Evolutionary conservation across 2,113 vertebrate genomes (phyloP).

Genomic region (Clarias macrocephalus): DNA sequence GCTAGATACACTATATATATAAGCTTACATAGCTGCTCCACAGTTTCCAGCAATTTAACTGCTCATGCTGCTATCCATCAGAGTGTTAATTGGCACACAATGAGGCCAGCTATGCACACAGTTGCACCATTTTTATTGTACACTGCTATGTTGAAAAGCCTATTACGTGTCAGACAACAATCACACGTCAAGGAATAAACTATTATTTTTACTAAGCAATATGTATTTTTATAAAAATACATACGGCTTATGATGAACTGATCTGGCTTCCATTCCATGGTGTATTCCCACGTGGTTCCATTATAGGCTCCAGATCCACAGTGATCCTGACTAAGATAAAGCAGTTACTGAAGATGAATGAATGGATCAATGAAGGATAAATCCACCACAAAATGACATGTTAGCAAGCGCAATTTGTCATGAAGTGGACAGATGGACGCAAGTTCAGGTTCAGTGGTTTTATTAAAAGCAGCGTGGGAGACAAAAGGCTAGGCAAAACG

Average conservation of each 20-base stretch:
- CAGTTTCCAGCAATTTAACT: neutral
- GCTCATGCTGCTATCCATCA: neutral
- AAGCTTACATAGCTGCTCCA: neutral
- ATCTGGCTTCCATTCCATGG: neutral
- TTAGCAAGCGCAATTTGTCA: neutral
- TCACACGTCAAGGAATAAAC: neutral
- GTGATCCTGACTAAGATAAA: neutral
- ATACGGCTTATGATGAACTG: neutral
- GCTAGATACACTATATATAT: neutral
- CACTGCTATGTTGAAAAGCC: neutral
- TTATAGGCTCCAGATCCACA: neutral
- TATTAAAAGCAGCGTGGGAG: neutral
- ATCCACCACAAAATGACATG: neutral
- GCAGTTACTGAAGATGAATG: neutral
- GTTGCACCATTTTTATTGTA: neutral
- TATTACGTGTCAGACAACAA: neutral
- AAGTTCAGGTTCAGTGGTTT: slow-evolving; percentile 8
- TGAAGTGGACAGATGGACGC: neutral
- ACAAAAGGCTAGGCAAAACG: neutral
- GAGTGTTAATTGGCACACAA: neutral
- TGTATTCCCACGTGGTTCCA: neutral
- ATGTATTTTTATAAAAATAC: neutral
- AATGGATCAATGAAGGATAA: neutral
- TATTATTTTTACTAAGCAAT: neutral
- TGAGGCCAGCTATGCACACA: neutral